These are phyloP conservation scores for Halichoerus grypus DNA, from an alignment of 2,113 vertebrate genomes.

Conservation along the genomic window DNA sequence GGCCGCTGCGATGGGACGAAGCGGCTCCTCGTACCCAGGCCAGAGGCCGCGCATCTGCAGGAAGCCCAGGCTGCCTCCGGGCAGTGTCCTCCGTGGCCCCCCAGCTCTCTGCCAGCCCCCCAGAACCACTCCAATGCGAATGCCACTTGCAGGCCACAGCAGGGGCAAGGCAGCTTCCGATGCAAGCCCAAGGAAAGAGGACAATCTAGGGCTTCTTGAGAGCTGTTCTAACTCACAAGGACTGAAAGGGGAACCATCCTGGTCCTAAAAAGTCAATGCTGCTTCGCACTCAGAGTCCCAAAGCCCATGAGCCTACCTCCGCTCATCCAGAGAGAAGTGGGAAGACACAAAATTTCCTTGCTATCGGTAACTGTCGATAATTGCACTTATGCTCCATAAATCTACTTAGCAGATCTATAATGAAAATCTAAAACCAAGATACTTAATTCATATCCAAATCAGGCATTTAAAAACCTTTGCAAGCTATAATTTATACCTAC, in stretches of 20 bases:
- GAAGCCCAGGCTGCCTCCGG: background rate
- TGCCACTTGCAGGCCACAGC: rapidly evolving
- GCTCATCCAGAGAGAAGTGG: background rate
- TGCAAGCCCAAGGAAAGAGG: background rate
- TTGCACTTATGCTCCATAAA: rapidly evolving
- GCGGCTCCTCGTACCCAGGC: rapidly evolving
- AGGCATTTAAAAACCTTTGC: background rate
- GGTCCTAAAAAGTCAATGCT: background rate
- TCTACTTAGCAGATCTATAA: background rate
- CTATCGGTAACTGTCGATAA: background rate
- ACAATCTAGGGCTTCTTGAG: background rate
- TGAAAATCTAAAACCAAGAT: background rate
- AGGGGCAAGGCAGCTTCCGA: background rate
- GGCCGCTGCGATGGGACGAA: rapidly evolving
- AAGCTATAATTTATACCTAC: background rate
- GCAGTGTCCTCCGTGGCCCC: background rate
- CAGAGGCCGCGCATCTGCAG: rapidly evolving
- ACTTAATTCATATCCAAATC: background rate
- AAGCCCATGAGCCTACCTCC: no score
- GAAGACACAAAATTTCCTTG: background rate
- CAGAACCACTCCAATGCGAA: background rate
- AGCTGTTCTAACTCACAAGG: background rate
- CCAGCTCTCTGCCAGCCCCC: no score
- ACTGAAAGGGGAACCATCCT: rapidly evolving
- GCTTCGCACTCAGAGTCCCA: background rate